These are phyloP conservation scores for Neoniphon sammara DNA, from an alignment of 2,797 vertebrate species.

Conservation along the genomic window DNA sequence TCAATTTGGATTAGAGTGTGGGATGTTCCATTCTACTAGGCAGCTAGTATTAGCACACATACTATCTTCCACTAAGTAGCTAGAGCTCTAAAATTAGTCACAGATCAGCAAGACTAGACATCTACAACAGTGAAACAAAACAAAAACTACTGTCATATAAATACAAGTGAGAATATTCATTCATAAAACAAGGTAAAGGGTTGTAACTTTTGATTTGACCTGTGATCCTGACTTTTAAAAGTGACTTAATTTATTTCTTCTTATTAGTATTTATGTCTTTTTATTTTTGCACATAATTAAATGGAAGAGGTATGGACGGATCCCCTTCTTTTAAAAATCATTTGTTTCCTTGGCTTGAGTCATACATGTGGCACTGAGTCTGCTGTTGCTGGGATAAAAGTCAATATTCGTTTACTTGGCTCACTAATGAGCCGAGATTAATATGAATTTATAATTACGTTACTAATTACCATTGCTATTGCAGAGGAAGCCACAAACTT, in stretches of 20 bases:
- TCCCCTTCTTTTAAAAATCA: conserved; percentile 27
- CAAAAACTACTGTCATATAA: not conserved
- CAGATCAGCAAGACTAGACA: conserved; percentile 17
- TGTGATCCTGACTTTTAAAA: conserved; percentile 8
- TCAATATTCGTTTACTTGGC: conserved; percentile 75
- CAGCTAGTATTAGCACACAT: conserved; percentile 55
- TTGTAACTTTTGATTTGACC: conserved; percentile 12
- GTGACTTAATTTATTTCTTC: not conserved
- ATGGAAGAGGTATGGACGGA: not conserved
- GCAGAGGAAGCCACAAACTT: conserved; percentile 70
- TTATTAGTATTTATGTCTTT: no score
- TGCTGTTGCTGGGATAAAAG: conserved; percentile 68
- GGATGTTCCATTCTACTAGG: conserved; percentile 49
- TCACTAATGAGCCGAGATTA: conserved; percentile 74
- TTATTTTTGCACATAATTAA: conserved; percentile 30
- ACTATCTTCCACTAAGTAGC: conserved; percentile 38
- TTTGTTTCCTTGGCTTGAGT: conserved; percentile 62
- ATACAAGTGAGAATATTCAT: not conserved
- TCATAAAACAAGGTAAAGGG: conserved; percentile 15
- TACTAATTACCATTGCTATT: conserved; percentile 73
- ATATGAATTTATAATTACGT: conserved; percentile 75
- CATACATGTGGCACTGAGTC: conserved; percentile 39
- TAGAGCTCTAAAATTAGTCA: conserved; percentile 48
- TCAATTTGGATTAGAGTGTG: conserved; percentile 25
- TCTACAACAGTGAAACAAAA: conserved; percentile 15